Percentiles rank a stretch among this genome's conserved stretches.
phyloP scores from a whole-genome alignment of 1,140 invertebrate species.

The Ruditapes philippinarum region DNA sequence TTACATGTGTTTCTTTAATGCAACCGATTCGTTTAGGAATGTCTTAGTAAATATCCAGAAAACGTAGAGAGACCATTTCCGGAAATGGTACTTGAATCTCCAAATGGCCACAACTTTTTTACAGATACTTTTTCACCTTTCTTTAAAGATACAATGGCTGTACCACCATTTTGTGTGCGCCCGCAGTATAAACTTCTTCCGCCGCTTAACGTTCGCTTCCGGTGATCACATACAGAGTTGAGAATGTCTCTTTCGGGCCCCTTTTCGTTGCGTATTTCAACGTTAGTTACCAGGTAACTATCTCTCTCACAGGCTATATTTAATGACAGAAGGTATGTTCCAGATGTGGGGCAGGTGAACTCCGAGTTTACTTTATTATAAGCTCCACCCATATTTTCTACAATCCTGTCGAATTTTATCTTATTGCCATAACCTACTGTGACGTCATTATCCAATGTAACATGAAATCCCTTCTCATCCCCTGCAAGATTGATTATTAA shows the following conservation, averaged over 20 bases:
- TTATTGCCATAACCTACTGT: background rate
- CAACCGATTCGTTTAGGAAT: too few relatives aligned
- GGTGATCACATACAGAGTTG: background rate
- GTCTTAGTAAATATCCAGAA: slow-evolving; percentile 10
- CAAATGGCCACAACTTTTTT: slow-evolving; percentile 1
- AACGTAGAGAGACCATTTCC: slow-evolving; percentile 5
- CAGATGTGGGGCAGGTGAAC: slow-evolving; percentile 42
- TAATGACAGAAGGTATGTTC: slow-evolving; percentile 54
- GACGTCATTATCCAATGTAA: background rate
- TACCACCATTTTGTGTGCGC: slow-evolving; percentile 19
- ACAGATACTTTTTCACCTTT: slow-evolving; percentile 2
- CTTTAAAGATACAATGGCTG: background rate
- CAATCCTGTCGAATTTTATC: slow-evolving; percentile 12
- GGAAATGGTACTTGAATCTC: background rate
- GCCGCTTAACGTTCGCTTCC: background rate
- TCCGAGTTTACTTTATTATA: slow-evolving; percentile 43
- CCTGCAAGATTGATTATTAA: too few relatives aligned
- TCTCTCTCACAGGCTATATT: background rate
- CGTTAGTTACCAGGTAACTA: background rate
- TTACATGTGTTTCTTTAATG: too few relatives aligned
- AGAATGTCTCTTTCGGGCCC: background rate
- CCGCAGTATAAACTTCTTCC: background rate
- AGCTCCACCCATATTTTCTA: slow-evolving; percentile 54
- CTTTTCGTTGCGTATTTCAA: background rate
- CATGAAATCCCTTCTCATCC: background rate